Conservation (phyloP, 23 tunicate genomes). For the Ciona savignyi region DNA sequence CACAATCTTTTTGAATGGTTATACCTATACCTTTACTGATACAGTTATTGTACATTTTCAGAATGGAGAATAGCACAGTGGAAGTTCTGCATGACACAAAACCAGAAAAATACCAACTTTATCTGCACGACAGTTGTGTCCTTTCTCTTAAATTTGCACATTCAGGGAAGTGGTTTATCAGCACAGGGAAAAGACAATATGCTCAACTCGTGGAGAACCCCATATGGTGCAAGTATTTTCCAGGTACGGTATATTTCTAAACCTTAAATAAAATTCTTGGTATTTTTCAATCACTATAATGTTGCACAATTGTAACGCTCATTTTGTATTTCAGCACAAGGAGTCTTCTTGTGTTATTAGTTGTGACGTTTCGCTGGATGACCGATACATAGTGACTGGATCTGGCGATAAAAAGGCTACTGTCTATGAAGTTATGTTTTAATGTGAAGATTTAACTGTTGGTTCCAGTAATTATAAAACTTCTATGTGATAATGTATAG, state of each 20-base stretch:
- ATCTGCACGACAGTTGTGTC: conserved; percentile 86
- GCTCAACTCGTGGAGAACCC: conserved; percentile 87
- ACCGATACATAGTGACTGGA: conserved; percentile 77
- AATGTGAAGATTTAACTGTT: no score
- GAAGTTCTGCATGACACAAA: conserved; percentile 85
- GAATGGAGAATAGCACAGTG: conserved; percentile 81
- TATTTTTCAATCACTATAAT: no score
- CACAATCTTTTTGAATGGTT: not conserved
- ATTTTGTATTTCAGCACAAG: conserved; percentile 42
- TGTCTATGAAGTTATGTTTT: conserved; percentile 58
- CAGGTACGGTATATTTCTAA: no score
- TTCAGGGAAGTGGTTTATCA: conserved; percentile 88
- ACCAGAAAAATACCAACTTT: conserved; percentile 84
- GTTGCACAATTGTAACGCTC: no score
- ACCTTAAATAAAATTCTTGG: no score
- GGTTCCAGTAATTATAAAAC: no score
- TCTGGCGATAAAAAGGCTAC: conserved; percentile 85
- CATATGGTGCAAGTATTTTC: conserved; percentile 86
- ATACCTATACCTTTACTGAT: no score
- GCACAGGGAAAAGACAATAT: conserved; percentile 91
- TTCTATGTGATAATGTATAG: no score
- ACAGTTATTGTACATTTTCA: no score
- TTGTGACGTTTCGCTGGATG: conserved; percentile 75
- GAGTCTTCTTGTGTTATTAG: conserved; percentile 71
- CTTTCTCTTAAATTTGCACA: conserved; percentile 87